These are phyloP conservation scores for Eristalinus aeneus DNA, from an alignment of 2,888 invertebrate species.

Conservation along the genomic window DNA sequence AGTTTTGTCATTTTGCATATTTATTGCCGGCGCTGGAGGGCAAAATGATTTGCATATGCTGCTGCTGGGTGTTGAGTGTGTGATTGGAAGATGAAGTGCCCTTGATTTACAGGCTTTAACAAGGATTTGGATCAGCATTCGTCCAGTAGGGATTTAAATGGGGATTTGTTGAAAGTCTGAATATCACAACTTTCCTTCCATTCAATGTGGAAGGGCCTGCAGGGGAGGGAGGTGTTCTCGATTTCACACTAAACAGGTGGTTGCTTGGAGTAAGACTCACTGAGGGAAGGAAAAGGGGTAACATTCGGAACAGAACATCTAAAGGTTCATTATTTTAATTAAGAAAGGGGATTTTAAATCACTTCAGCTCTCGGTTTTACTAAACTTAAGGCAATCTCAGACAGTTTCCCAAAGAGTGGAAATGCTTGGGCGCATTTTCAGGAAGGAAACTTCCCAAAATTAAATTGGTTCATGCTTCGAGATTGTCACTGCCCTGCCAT, in stretches of 20 bases:
- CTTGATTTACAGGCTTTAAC: background rate
- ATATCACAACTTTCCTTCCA: background rate
- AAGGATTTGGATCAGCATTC: background rate
- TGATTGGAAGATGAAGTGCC: background rate
- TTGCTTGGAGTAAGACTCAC: background rate
- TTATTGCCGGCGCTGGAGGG: background rate
- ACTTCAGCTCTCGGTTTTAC: too few relatives aligned
- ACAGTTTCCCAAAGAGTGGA: too few relatives aligned
- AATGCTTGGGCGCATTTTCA: too few relatives aligned
- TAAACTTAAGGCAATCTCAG: too few relatives aligned
- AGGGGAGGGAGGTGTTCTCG: background rate
- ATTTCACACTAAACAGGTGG: background rate
- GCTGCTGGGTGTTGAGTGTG: background rate
- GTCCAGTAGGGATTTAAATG: background rate
- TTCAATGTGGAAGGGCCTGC: too few relatives aligned
- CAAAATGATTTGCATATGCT: background rate
- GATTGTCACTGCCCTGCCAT: too few relatives aligned
- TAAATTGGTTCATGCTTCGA: too few relatives aligned
- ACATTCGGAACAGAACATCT: too few relatives aligned
- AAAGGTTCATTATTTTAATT: too few relatives aligned
- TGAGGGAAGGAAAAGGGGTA: too few relatives aligned
- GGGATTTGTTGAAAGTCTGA: background rate
- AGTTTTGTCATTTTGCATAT: conserved; percentile 33
- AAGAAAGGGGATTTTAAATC: too few relatives aligned
- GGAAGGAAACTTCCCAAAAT: too few relatives aligned